A percentile compares a stretch with the other conserved stretches of the same genome.
Evolutionary conservation across 2,888 invertebrate species (phyloP).

Genomic region (Drosophila macrospina): DNA sequence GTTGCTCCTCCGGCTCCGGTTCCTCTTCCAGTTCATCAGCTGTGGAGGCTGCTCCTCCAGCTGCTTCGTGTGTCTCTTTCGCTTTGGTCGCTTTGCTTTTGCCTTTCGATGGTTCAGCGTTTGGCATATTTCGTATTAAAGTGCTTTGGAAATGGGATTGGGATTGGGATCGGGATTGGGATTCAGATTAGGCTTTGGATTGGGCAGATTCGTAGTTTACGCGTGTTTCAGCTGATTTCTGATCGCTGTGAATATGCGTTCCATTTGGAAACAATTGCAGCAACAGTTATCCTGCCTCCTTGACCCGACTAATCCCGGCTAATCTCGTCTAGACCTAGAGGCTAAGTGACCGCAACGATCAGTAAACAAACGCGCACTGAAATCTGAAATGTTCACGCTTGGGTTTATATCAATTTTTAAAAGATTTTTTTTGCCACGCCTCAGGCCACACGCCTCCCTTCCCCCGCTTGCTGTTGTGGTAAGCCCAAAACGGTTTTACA

Average conservation of each 20-base stretch:
- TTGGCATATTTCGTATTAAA: slow-evolving; percentile 79
- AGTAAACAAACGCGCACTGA: slow-evolving; percentile 73
- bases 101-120: slow-evolving; percentile 68
- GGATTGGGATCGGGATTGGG: not conserved
- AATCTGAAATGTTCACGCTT: slow-evolving; percentile 53
- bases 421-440: slow-evolving; percentile 25
- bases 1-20: slow-evolving; percentile 54
- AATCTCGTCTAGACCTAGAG: not conserved
- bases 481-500: slow-evolving; percentile 69
- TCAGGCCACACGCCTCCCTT: slow-evolving; percentile 1
- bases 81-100: slow-evolving; percentile 47
- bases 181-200: not conserved
- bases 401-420: slow-evolving; percentile 73
- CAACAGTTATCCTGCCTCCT: slow-evolving; percentile 25
- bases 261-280: too few relatives aligned
- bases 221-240: slow-evolving; percentile 14
- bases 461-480: slow-evolving; percentile 47
- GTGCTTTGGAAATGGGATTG: not conserved
- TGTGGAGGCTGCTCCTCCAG: slow-evolving; percentile 1
- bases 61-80: slow-evolving; percentile 22
- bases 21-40: slow-evolving; percentile 31
- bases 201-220: slow-evolving; percentile 1
- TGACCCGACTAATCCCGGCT: not conserved
- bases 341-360: slow-evolving; percentile 63
- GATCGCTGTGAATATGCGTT: too few relatives aligned